Evolutionary conservation across 37 sponge, comb jelly and placozoan species (phyloP).

Genomic region (Tethya wilhelma): DNA sequence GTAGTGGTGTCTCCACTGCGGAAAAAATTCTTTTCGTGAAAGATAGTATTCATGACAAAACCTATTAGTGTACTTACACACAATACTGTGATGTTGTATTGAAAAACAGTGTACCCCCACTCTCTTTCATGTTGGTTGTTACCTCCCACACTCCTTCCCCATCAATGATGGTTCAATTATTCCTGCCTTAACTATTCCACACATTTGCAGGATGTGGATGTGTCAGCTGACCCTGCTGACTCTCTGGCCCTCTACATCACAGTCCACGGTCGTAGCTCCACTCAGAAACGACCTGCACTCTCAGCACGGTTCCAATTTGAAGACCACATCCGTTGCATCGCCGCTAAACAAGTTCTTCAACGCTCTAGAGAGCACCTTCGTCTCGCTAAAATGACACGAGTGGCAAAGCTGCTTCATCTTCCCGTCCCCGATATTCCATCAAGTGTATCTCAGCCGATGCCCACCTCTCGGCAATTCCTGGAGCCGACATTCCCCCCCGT

Average conservation of each 20-base stretch:
- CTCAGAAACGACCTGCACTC: constrained; percentile 52
- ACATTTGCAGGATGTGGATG: constrained; percentile 67
- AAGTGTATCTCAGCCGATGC: not conserved
- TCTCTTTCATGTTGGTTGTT: not conserved
- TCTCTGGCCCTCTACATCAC: constrained; percentile 64
- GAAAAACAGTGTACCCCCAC: not conserved
- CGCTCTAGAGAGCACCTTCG: constrained; percentile 65
- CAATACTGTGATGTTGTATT: not conserved
- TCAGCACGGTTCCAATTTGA: constrained; percentile 76
- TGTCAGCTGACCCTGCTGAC: constrained; percentile 75
- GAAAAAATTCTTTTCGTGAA: too few species aligned
- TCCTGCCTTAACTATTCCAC: not conserved
- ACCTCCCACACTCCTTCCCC: not conserved
- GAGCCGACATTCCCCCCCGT: not conserved
- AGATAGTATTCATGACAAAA: too few species aligned
- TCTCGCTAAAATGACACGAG: constrained; percentile 57
- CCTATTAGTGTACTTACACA: not conserved
- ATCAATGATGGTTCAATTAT: not conserved
- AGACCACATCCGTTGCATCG: constrained; percentile 90
- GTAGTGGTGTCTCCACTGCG: not conserved
- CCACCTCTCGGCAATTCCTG: not conserved
- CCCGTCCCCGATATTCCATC: constrained; percentile 28
- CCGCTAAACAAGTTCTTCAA: constrained; percentile 71
- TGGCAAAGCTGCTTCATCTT: constrained; percentile 55
- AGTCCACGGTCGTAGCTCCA: constrained; percentile 32